Evolutionary conservation across 2,888 invertebrate species (phyloP).

Genomic region (Cabera pusaria): DNA sequence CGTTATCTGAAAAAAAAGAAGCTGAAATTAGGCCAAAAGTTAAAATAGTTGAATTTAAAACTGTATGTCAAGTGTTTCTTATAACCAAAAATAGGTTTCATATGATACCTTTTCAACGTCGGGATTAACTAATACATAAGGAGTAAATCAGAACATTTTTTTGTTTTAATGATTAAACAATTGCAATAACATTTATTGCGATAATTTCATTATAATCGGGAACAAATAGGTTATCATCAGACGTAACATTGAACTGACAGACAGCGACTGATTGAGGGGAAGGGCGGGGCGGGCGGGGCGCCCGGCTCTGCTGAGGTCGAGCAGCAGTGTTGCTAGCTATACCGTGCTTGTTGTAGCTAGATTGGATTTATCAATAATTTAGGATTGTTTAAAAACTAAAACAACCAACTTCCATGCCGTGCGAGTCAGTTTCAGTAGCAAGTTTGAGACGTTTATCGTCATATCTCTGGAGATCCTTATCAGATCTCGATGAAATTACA

Average conservation of each 20-base stretch:
- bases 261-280: neutral
- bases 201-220: constrained; percentile 3
- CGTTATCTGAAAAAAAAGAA: constrained; percentile 29
- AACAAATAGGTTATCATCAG: constrained; percentile 42
- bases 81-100: constrained; percentile 8
- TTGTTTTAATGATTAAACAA: too few species aligned
- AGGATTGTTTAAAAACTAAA: too few species aligned
- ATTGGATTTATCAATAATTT: too few species aligned
- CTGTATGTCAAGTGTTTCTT: constrained; percentile 27
- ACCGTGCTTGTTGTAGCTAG: too few species aligned
- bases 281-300: constrained; percentile 1
- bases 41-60: constrained; percentile 40
- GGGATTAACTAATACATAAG: neutral
- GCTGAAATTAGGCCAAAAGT: constrained; percentile 15
- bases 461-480: too few species aligned
- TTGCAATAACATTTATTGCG: too few species aligned
- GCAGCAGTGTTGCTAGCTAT: too few species aligned
- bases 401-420: too few species aligned
- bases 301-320: too few species aligned
- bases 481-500: too few species aligned
- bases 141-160: constrained; percentile 10
- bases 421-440: too few species aligned
- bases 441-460: too few species aligned
- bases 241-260: constrained; percentile 34
- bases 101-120: constrained; percentile 8